phyloP scores from a whole-genome alignment of 92 coral and sea anemone species.

The Phenganax stokvisi region DNA sequence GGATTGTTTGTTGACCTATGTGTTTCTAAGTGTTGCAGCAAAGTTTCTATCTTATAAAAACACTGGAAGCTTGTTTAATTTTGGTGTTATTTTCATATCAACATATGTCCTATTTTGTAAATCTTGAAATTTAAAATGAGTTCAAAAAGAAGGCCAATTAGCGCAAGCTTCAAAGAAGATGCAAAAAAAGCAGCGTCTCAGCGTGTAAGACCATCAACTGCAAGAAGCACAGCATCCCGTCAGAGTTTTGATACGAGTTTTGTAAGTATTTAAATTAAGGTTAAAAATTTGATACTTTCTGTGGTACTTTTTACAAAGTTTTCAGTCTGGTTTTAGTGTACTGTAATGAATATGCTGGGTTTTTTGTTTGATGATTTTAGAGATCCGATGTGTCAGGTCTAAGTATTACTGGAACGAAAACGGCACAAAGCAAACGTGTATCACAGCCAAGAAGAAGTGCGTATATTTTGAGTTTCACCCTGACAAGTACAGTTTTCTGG shows the following conservation, averaged over 20 bases:
- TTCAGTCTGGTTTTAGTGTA: too few species aligned
- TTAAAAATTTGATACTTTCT: background rate
- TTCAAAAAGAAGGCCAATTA: slow-evolving; percentile 34
- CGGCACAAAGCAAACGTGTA: slow-evolving; percentile 19
- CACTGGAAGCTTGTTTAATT: too few species aligned
- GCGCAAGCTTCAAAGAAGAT: slow-evolving; percentile 28
- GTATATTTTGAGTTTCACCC: background rate
- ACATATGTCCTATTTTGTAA: background rate
- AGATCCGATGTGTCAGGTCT: slow-evolving; percentile 33
- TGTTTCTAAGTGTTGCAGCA: too few species aligned
- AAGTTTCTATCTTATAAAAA: too few species aligned
- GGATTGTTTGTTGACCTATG: too few species aligned
- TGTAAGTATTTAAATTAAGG: slow-evolving; percentile 9
- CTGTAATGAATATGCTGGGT: too few species aligned
- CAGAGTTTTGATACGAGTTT: slow-evolving; percentile 11
- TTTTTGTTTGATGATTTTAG: background rate
- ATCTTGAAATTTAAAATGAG: slow-evolving; percentile 1
- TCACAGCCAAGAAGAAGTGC: slow-evolving; percentile 22
- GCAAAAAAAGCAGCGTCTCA: slow-evolving; percentile 15
- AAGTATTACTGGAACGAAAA: slow-evolving; percentile 36
- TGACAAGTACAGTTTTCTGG: background rate
- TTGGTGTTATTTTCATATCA: too few species aligned
- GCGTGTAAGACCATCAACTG: slow-evolving; percentile 30
- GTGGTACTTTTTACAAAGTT: background rate
- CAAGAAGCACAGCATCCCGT: slow-evolving; percentile 23